phyloP scores from a whole-genome alignment of 1,140 invertebrate species.

The Araneus ventricosus region DNA sequence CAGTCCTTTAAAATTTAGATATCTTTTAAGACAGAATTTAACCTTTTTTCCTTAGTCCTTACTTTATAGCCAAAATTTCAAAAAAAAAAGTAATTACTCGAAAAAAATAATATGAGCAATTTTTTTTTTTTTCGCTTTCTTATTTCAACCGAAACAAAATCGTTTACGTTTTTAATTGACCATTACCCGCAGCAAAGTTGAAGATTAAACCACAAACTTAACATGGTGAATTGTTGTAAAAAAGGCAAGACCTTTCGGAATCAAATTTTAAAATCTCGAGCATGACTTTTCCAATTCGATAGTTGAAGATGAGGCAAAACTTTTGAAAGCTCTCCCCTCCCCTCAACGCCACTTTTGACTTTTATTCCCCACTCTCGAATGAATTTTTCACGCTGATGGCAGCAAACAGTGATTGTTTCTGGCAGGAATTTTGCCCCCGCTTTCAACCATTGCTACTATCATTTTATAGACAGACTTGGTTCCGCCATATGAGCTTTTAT shows the following conservation, averaged over 20 bases:
- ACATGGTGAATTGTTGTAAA: background rate
- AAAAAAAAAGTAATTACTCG: too few relatives aligned
- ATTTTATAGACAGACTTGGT: slow-evolving; percentile 50
- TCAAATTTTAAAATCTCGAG: slow-evolving; percentile 29
- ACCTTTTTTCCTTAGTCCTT: too few relatives aligned
- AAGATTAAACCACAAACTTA: slow-evolving; percentile 7
- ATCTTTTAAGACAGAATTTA: too few relatives aligned
- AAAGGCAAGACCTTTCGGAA: background rate
- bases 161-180: background rate
- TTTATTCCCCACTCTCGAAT: slow-evolving; percentile 43
- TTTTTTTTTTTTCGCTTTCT: background rate
- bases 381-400: slow-evolving; percentile 53
- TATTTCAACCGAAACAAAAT: background rate
- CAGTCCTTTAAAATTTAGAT: too few relatives aligned
- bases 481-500: slow-evolving; percentile 46
- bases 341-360: slow-evolving; percentile 26
- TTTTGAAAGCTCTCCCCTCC: background rate
- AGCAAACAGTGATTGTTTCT: slow-evolving; percentile 47
- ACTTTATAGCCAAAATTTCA: too few relatives aligned
- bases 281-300: background rate
- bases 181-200: background rate
- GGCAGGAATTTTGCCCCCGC: slow-evolving; percentile 41
- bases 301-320: background rate
- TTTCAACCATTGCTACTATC: slow-evolving; percentile 59
- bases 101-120: too few relatives aligned